These are phyloP conservation scores for Trachymyrmex septentrionalis DNA, from an alignment of 1,140 invertebrate genomes.

Conservation along the genomic window DNA sequence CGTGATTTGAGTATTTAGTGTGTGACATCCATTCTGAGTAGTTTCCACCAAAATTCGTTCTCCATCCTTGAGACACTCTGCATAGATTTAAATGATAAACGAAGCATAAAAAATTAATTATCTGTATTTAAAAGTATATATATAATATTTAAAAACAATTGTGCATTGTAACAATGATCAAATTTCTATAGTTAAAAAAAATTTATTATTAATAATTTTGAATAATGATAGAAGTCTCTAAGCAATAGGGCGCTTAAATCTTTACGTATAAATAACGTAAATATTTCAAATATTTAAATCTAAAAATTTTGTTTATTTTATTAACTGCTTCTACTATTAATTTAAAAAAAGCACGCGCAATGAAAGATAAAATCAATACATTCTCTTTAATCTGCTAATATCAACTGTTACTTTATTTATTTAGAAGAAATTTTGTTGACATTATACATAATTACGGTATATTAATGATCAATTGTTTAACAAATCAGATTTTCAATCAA, in stretches of 20 bases:
- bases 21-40: slow-evolving; percentile 35
- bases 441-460: not conserved
- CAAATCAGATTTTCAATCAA: not conserved
- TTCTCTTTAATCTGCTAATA: not conserved
- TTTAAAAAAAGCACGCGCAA: not conserved
- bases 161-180: not conserved
- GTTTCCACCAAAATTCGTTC: slow-evolving; percentile 14
- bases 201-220: not conserved
- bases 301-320: not conserved
- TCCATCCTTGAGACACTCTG: not conserved
- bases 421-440: not conserved
- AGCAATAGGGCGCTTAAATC: not conserved
- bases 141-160: not conserved
- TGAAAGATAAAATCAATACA: not conserved
- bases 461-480: slow-evolving; percentile 5
- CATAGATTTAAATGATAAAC: not conserved
- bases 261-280: not conserved
- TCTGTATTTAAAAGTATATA: not conserved
- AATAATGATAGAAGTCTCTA: not conserved
- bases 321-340: not conserved
- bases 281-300: not conserved
- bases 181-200: not conserved
- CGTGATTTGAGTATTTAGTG: slow-evolving; percentile 26
- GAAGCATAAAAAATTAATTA: not conserved
- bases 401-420: not conserved